Evolutionary conservation across 1,140 invertebrate species (phyloP).

Genomic region (Eriosoma lanigerum): DNA sequence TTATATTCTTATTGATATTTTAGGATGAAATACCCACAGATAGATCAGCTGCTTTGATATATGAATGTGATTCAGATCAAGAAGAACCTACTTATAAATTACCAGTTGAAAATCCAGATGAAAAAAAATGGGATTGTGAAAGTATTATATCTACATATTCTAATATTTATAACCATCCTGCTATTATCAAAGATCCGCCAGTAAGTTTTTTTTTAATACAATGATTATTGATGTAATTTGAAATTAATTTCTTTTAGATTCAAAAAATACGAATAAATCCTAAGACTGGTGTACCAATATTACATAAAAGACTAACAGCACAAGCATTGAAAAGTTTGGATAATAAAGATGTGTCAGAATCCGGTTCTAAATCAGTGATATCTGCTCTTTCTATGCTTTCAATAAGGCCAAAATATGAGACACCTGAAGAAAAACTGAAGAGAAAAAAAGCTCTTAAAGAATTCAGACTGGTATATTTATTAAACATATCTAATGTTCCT

Average conservation of each 20-base stretch:
- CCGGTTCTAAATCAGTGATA: constrained; percentile 67
- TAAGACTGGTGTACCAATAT: constrained; percentile 73
- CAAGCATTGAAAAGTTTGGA: constrained; percentile 70
- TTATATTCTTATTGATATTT: neutral
- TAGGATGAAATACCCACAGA: constrained; percentile 46
- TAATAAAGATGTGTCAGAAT: constrained; percentile 53
- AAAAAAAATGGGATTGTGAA: constrained; percentile 90
- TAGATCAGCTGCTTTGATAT: constrained; percentile 22
- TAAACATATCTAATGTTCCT: too few relatives aligned
- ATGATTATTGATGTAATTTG: constrained; percentile 7
- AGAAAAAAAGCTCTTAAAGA: constrained; percentile 82
- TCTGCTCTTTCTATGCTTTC: constrained; percentile 72
- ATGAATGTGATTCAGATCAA: constrained; percentile 37
- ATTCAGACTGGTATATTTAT: constrained; percentile 67
- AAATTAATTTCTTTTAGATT: constrained; percentile 42
- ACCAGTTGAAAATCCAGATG: constrained; percentile 57
- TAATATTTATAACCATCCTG: constrained; percentile 87
- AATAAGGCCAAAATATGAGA: constrained; percentile 79
- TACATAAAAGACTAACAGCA: constrained; percentile 66
- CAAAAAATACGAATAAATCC: constrained; percentile 71
- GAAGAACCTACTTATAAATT: constrained; percentile 43
- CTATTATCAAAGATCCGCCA: constrained; percentile 74
- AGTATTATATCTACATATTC: constrained; percentile 88
- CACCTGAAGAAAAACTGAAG: constrained; percentile 74
- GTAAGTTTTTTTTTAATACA: constrained; percentile 10